phyloP scores from a whole-genome alignment of 2,113 vertebrate species.

The Tonatia bakeri region DNA sequence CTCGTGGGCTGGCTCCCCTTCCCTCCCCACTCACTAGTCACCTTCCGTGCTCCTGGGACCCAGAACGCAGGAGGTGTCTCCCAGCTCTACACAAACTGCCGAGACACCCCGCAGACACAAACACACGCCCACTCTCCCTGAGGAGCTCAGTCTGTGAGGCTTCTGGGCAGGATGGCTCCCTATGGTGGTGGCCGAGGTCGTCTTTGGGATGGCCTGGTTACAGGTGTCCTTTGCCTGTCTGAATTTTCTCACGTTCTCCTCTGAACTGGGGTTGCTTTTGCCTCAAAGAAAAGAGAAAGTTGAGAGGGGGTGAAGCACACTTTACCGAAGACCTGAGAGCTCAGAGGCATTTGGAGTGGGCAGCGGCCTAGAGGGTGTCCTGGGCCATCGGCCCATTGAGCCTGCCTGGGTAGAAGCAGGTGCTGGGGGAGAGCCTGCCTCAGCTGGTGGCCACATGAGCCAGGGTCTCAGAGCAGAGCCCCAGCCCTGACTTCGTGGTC shows the following conservation, averaged over 20 bases:
- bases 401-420: background rate
- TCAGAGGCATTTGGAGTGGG: background rate
- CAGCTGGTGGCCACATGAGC: background rate
- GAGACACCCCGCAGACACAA: background rate
- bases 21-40: accelerated
- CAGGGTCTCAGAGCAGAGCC: background rate
- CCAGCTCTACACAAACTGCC: too few species aligned
- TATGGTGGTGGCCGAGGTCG: background rate
- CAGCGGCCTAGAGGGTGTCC: background rate
- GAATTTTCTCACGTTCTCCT: background rate
- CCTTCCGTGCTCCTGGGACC: background rate
- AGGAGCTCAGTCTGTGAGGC: too few species aligned
- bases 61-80: background rate
- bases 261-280: background rate
- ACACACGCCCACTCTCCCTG: accelerated
- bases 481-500: background rate
- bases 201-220: background rate
- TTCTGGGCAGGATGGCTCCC: background rate
- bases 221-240: background rate
- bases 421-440: background rate
- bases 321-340: background rate
- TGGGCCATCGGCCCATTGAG: background rate
- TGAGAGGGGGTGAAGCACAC: background rate
- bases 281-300: background rate
- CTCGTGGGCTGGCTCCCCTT: background rate